phyloP scores from a whole-genome alignment of 1,140 invertebrate genomes.

The Cyclargus thomasi region DNA sequence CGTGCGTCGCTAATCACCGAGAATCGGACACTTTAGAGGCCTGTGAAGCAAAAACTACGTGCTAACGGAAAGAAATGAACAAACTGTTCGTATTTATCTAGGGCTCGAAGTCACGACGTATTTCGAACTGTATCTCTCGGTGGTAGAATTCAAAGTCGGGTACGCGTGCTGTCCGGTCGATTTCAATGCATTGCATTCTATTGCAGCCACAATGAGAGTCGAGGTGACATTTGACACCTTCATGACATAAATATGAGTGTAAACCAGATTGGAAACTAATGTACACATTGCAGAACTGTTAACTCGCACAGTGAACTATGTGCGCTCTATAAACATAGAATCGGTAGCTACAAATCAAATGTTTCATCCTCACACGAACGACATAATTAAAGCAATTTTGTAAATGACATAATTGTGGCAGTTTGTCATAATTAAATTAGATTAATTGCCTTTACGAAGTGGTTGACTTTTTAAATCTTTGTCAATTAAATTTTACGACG shows the following conservation, averaged over 20 bases:
- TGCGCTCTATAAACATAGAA: too few species aligned
- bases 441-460: too few species aligned
- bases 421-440: too few species aligned
- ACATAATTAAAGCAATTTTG: too few species aligned
- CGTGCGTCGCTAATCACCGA: constrained; percentile 58
- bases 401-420: too few species aligned
- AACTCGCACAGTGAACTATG: neutral
- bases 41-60: constrained; percentile 48
- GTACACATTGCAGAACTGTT: neutral
- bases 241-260: constrained; percentile 52
- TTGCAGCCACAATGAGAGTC: constrained; percentile 56
- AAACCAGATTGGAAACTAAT: constrained; percentile 26
- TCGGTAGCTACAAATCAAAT: too few species aligned
- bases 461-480: too few species aligned
- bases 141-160: constrained; percentile 30
- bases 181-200: constrained; percentile 62
- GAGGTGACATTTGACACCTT: constrained; percentile 64
- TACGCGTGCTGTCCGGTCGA: constrained; percentile 54
- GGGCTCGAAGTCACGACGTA: constrained; percentile 30
- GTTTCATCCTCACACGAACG: too few species aligned
- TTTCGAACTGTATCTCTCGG: constrained; percentile 27
- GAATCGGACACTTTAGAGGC: constrained; percentile 53
- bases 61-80: constrained; percentile 66
- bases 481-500: too few species aligned
- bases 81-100: constrained; percentile 44